Evolutionary conservation across 1,140 invertebrate species (phyloP).

Genomic region (Pseudomyrmex gracilis): DNA sequence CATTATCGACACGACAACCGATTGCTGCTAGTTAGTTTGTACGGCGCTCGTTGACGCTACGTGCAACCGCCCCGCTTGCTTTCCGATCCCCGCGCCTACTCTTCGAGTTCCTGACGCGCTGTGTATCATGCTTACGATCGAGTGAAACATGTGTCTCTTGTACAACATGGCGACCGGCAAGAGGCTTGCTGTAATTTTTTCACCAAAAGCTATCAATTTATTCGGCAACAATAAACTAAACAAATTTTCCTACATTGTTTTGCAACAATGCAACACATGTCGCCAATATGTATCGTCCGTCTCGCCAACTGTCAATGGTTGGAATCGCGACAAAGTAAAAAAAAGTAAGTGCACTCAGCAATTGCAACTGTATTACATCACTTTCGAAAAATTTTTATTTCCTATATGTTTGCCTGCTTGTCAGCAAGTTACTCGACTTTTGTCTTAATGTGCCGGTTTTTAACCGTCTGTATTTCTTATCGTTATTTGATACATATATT

Average conservation of each 20-base stretch:
- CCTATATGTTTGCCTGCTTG: background rate
- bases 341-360: conserved; percentile 76
- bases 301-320: conserved; percentile 72
- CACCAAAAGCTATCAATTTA: conserved; percentile 78
- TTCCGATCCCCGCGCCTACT: too few species aligned
- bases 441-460: background rate
- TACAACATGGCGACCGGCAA: conserved; percentile 84
- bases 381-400: conserved; percentile 5
- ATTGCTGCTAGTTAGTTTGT: too few species aligned
- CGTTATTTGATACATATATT: background rate
- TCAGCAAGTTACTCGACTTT: background rate
- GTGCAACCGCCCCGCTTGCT: too few species aligned
- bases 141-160: conserved; percentile 78
- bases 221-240: conserved; percentile 78
- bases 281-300: conserved; percentile 71
- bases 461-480: background rate
- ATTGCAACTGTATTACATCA: conserved; percentile 78
- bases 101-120: too few species aligned
- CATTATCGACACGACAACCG: too few species aligned
- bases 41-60: too few species aligned
- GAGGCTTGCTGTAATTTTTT: conserved; percentile 79
- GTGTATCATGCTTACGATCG: background rate
- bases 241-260: conserved; percentile 65
- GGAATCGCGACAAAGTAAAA: conserved; percentile 66
- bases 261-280: conserved; percentile 74